A percentile compares a stretch with the other conserved stretches of the same genome.
Evolutionary conservation across 1,140 invertebrate genomes (phyloP).

Genomic region (Drosophila ironensis): DNA sequence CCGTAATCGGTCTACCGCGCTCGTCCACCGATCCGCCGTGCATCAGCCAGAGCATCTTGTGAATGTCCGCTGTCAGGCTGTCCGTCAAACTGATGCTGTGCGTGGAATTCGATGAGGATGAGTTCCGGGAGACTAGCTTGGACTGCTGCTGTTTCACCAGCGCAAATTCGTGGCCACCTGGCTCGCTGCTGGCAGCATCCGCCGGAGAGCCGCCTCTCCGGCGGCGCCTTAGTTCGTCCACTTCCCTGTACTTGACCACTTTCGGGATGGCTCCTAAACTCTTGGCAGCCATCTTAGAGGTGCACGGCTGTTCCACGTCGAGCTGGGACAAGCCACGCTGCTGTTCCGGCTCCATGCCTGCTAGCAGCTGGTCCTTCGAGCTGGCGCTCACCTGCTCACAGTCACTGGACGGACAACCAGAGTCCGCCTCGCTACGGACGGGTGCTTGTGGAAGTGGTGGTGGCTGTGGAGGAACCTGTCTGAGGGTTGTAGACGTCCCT

Average conservation of each 20-base stretch:
- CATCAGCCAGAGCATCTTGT: conserved; percentile 80
- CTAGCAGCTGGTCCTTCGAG: conserved; percentile 86
- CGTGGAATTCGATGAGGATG: conserved; percentile 73
- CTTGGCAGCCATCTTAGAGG: conserved; percentile 69
- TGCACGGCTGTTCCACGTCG: conserved; percentile 62
- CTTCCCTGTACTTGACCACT: conserved; percentile 72
- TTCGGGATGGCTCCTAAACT: conserved; percentile 90
- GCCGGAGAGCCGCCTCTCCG: conserved; percentile 9
- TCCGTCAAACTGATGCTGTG: conserved; percentile 72
- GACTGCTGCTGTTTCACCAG: conserved; percentile 43
- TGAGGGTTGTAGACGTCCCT: too few species aligned
- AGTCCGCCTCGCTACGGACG: conserved; percentile 73
- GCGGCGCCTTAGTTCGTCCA: conserved; percentile 64
- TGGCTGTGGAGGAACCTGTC: not conserved
- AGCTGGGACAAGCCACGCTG: conserved; percentile 51
- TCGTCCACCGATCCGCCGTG: conserved; percentile 69
- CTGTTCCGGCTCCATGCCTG: conserved; percentile 76
- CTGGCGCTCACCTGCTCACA: conserved; percentile 85
- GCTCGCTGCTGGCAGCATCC: not conserved
- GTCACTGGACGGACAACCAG: conserved; percentile 76
- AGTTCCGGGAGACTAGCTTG: conserved; percentile 60
- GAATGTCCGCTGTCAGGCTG: conserved; percentile 75
- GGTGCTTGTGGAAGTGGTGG: conserved; percentile 10
- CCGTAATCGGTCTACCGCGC: conserved; percentile 57
- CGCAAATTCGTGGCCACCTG: conserved; percentile 35